Evolutionary conservation across 2,113 vertebrate genomes (phyloP).

Genomic region (Strix uralensis): DNA sequence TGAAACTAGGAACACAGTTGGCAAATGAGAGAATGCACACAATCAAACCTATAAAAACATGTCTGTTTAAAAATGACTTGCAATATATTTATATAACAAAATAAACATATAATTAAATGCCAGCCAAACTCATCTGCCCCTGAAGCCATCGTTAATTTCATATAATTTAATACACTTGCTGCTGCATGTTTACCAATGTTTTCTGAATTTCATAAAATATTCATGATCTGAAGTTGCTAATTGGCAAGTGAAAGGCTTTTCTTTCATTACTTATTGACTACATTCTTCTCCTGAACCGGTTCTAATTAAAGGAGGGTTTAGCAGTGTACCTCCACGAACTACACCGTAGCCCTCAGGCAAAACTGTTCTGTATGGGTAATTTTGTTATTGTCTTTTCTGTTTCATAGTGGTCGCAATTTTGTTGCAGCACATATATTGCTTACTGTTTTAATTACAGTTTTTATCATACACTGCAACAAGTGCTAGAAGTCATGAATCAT

Average conservation of each 20-base stretch:
- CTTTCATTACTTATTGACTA: slow-evolving; percentile 14
- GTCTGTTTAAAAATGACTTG: neutral
- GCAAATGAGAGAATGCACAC: neutral
- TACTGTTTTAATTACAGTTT: neutral
- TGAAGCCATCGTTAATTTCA: slow-evolving; percentile 31
- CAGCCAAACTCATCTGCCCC: slow-evolving; percentile 18
- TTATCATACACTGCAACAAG: neutral
- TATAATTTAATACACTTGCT: slow-evolving; percentile 5
- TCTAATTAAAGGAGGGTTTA: neutral
- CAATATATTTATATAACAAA: slow-evolving; percentile 25
- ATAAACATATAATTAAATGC: slow-evolving; percentile 41
- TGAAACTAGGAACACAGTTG: neutral
- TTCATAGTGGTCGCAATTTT: neutral
- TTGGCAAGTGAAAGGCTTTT: neutral
- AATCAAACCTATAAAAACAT: neutral
- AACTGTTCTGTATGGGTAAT: neutral
- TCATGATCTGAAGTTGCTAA: neutral
- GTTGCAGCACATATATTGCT: neutral
- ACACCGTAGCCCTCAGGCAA: neutral
- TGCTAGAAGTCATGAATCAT: neutral
- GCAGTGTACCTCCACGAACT: neutral
- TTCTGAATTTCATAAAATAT: slow-evolving; percentile 44
- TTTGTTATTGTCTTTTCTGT: neutral
- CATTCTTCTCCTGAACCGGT: neutral
- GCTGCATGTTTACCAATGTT: neutral